These are phyloP conservation scores for Odontothrips loti DNA, from an alignment of 2,888 invertebrate genomes.

Conservation along the genomic window DNA sequence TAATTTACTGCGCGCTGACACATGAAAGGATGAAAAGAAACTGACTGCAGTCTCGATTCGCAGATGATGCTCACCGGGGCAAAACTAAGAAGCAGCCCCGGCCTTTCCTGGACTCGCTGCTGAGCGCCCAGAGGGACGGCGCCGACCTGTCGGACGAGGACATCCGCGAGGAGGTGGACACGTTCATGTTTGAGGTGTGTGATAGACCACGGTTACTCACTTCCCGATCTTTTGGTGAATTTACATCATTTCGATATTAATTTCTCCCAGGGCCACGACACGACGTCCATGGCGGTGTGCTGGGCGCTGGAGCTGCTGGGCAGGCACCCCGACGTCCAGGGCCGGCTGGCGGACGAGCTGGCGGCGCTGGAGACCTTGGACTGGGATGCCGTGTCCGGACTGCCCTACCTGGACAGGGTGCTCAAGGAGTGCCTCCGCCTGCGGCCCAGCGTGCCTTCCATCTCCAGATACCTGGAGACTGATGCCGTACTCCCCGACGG, in stretches of 20 bases:
- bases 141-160: constrained; percentile 37
- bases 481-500: constrained; percentile 44
- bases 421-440: constrained; percentile 64
- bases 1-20: too few species aligned
- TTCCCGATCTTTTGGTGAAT: neutral
- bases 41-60: too few species aligned
- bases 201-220: constrained; percentile 34
- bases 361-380: constrained; percentile 48
- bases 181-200: constrained; percentile 41
- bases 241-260: neutral
- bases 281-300: constrained; percentile 49
- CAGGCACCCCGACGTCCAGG: constrained; percentile 47
- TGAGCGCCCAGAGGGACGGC: neutral
- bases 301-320: constrained; percentile 48
- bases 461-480: constrained; percentile 56
- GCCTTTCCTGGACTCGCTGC: constrained; percentile 8
- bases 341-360: constrained; percentile 50
- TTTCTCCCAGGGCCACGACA: constrained; percentile 51
- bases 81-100: neutral
- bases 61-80: too few species aligned
- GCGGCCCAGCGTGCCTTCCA: constrained; percentile 63
- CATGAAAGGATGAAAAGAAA: too few species aligned
- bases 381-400: constrained; percentile 49
- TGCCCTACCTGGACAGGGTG: constrained; percentile 63
- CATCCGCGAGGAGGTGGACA: constrained; percentile 41